Evolutionary conservation across 2,113 vertebrate species (phyloP).

Genomic region (Peromyscus californicus): DNA sequence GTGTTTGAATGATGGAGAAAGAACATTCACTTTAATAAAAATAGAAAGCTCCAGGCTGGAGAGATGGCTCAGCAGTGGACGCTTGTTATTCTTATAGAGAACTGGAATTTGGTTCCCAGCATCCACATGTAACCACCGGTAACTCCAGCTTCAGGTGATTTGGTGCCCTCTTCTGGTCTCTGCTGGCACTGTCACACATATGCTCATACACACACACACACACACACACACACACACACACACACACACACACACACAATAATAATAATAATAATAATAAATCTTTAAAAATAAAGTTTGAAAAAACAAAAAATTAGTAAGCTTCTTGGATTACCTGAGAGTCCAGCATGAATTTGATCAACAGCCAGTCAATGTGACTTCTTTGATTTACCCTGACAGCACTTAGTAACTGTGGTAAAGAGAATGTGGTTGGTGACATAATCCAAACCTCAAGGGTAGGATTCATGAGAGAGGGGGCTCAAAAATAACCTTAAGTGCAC

Average conservation of each 20-base stretch:
- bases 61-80: not conserved
- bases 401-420: not conserved
- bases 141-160: not conserved
- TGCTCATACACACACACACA: too few species aligned
- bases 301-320: conserved; percentile 34
- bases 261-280: not conserved
- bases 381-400: not conserved
- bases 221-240: too few species aligned
- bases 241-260: too few species aligned
- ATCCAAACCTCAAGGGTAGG: not conserved
- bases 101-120: not conserved
- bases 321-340: not conserved
- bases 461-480: not conserved
- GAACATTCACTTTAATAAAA: not conserved
- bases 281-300: not conserved
- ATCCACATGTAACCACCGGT: not conserved
- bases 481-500: not conserved
- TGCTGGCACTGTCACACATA: too few species aligned
- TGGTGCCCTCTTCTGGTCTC: not conserved
- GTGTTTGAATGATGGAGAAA: not conserved
- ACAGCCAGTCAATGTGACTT: conserved; percentile 16
- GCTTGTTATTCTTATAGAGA: not conserved
- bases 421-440: not conserved
- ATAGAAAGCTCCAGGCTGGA: not conserved
- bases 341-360: not conserved